These are phyloP conservation scores for Colossoma macropomum DNA, from an alignment of 2,113 vertebrate genomes.

Conservation along the genomic window DNA sequence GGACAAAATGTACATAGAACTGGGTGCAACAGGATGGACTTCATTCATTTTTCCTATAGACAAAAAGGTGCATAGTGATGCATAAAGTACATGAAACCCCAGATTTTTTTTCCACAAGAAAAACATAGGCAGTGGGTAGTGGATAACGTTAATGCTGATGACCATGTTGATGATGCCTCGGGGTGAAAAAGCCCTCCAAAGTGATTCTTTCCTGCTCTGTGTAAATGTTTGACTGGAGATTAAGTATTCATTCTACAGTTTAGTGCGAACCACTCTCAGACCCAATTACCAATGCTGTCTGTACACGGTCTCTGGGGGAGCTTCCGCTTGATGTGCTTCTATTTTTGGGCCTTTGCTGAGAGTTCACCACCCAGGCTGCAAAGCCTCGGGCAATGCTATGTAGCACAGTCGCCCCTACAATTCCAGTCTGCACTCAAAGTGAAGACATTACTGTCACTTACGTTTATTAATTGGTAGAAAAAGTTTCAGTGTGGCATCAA, in stretches of 20 bases:
- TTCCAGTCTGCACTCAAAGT: neutral
- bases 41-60: too few species aligned
- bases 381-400: constrained; percentile 40
- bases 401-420: neutral
- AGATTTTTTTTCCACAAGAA: neutral
- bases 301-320: constrained; percentile 49
- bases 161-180: constrained; percentile 7
- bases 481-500: constrained; percentile 23
- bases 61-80: too few species aligned
- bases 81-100: too few species aligned
- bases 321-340: constrained; percentile 46
- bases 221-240: constrained; percentile 67
- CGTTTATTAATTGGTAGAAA: constrained; percentile 35
- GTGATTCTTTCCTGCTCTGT: constrained; percentile 23
- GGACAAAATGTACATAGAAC: too few species aligned
- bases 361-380: constrained; percentile 57
- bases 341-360: constrained; percentile 61
- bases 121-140: neutral
- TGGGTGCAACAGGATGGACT: too few species aligned
- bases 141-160: constrained; percentile 20
- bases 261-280: constrained; percentile 57
- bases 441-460: constrained; percentile 39
- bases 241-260: constrained; percentile 67
- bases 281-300: constrained; percentile 66
- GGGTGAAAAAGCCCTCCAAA: neutral